Evolutionary conservation across 2,888 invertebrate species (phyloP), one percentile per base, ranked within the genome.

Genomic region (Griposia aprilina): DNA sequence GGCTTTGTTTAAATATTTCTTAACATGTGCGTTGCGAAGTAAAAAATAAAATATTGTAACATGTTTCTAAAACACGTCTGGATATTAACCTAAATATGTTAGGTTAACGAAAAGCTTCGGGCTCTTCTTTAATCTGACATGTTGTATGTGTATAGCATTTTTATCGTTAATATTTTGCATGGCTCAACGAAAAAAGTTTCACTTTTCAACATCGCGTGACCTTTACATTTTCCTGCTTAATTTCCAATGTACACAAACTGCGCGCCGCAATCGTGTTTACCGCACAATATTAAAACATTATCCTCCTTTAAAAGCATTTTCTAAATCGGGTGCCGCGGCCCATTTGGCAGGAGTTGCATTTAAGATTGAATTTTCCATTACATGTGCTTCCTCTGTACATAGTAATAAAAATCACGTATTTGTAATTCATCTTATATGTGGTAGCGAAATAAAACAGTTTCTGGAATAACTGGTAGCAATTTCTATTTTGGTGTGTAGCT

Each of bases 231-330:
- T 82, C 76, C 70, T 71, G 57, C 84, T 62, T 88, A 81, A 80
- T 87, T 80, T 76, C 73, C 66, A 89, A 85, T 85, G 81, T 82
- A 82, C 77, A 87, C 74, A 88, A 79, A 67, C 85, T 81, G 70
- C 80, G 67, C 76, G 74, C 80, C 81, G 60, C 76, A 82, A 65
- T 79, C 79, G 45, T 82, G 80, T 82, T 82, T 84, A 75, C 84
- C 71, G 48, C 55, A 63, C 59, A 81, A 83, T 85, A 87, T 83
- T 85, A 85, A 83, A 88, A 80, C 71, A 83, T 83, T 80, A 80
- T 79, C 79, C 75, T 81, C 71, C 76, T 83, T 76, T 66, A 72
- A 73, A 79, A 78, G 60, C 73, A 60, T 70, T 76, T 82, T 78
- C 74, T 74, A 71, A 80, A 71, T 80, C 60, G 67, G 57, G 74